These are phyloP conservation scores for Sebastes kiyomatsui DNA, from an alignment of 2,797 vertebrate species.

Conservation along the genomic window DNA sequence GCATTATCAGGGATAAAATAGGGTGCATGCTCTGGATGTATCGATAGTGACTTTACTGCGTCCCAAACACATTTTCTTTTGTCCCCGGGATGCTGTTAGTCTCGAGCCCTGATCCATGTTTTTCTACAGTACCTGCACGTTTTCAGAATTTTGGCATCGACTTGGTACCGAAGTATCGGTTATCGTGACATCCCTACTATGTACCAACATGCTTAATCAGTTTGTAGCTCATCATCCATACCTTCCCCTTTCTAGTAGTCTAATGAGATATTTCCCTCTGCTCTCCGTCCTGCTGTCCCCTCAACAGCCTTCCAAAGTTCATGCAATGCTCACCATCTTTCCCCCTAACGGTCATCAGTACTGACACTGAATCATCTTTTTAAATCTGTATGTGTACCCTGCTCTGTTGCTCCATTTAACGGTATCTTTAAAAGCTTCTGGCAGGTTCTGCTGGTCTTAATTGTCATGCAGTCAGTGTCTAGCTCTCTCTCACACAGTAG, in stretches of 20 bases:
- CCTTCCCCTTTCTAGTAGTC: constrained; percentile 5
- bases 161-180: no score
- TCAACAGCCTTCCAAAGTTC: constrained; percentile 2
- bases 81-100: no score
- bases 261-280: constrained; percentile 12
- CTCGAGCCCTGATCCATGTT: no score
- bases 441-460: background rate
- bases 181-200: background rate
- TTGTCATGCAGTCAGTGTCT: background rate
- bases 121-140: no score
- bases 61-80: no score
- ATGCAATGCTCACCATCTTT: background rate
- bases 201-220: background rate
- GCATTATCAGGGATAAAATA: no score
- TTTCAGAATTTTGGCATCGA: no score
- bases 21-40: no score
- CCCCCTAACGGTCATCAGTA: background rate
- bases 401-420: constrained; percentile 1
- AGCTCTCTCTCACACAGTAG: background rate
- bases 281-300: background rate
- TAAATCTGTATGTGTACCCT: background rate
- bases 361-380: background rate
- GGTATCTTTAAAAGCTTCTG: background rate
- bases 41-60: no score
- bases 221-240: background rate